phyloP scores from a whole-genome alignment of 2,888 invertebrate species.

The Scaptomyza polygonia region DNA sequence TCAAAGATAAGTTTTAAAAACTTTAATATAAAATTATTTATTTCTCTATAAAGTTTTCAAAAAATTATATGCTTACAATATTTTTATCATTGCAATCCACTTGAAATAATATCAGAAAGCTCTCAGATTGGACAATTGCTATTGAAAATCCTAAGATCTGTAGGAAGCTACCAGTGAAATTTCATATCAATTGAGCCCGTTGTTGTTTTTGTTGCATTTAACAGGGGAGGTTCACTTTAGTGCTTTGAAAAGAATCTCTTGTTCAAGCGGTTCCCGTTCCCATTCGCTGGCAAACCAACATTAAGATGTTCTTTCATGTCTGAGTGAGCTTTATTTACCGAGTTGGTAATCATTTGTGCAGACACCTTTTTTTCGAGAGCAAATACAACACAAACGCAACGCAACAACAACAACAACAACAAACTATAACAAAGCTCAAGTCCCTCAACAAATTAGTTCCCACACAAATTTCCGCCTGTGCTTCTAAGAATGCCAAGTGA shows the following conservation, averaged over 20 bases:
- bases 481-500: constrained; percentile 52
- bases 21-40: neutral
- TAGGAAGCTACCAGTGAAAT: neutral
- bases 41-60: no score
- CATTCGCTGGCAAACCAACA: constrained; percentile 37
- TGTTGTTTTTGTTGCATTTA: constrained; percentile 12
- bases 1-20: no score
- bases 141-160: neutral
- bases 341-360: constrained; percentile 54
- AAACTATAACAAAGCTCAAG: constrained; percentile 5
- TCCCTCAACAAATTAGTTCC: constrained; percentile 48
- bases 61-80: neutral
- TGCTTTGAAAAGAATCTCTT: constrained; percentile 40
- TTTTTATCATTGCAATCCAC: neutral
- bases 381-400: constrained; percentile 18
- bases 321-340: constrained; percentile 43
- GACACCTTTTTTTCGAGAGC: constrained; percentile 50
- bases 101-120: neutral
- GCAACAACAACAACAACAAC: constrained; percentile 20
- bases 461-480: constrained; percentile 67
- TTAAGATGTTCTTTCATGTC: constrained; percentile 54
- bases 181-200: constrained; percentile 29
- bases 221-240: constrained; percentile 10
- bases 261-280: constrained; percentile 26
- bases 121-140: neutral